These are phyloP conservation scores for Ascaphus truei DNA, from an alignment of 2,113 vertebrate species.

Conservation along the genomic window DNA sequence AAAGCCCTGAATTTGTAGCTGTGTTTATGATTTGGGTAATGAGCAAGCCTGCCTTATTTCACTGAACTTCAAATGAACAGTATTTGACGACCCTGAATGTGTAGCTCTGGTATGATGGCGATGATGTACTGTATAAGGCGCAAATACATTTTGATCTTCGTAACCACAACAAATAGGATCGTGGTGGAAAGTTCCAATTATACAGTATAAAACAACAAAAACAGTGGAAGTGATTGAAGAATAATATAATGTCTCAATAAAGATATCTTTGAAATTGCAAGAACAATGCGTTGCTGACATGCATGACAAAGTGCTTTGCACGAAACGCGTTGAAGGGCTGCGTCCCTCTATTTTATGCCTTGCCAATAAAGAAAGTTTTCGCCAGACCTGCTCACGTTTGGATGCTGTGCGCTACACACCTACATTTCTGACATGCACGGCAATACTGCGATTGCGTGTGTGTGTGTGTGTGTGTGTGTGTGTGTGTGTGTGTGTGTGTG, in stretches of 20 bases:
- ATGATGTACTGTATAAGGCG: neutral
- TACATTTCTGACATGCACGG: slow-evolving; percentile 6
- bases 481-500: slow-evolving; percentile 5
- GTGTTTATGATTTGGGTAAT: neutral
- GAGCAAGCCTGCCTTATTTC: neutral
- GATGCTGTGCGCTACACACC: no score
- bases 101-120: neutral
- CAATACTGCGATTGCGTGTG: neutral
- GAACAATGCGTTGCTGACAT: slow-evolving; percentile 16
- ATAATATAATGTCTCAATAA: slow-evolving; percentile 2
- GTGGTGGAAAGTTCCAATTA: slow-evolving; percentile 16
- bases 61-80: neutral
- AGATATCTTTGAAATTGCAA: slow-evolving; percentile 15
- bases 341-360: no score
- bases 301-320: no score
- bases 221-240: slow-evolving; percentile 1
- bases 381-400: no score
- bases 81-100: no score
- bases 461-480: neutral
- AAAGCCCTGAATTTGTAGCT: neutral
- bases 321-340: no score
- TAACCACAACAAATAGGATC: neutral
- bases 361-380: no score
- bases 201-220: slow-evolving; percentile 3
- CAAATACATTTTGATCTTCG: neutral